Evolutionary conservation across 2,888 invertebrate species (phyloP).

Genomic region (Hirtodrosophila duncani): DNA sequence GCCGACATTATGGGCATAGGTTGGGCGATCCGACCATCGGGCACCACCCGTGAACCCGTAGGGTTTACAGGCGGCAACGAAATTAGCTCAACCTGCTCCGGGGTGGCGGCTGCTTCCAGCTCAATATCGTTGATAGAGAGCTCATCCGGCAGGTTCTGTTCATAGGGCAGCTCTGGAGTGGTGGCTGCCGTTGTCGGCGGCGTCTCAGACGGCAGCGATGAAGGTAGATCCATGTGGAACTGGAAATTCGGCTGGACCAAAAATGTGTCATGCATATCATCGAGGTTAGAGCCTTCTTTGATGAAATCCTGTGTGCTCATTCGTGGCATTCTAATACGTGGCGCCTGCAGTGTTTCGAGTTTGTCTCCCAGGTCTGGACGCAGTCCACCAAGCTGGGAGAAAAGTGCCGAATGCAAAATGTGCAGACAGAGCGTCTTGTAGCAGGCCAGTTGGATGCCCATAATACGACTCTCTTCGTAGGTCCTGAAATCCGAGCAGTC

Average conservation of each 20-base stretch:
- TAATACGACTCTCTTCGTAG: conserved; percentile 89
- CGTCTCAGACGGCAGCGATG: conserved; percentile 76
- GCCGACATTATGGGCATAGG: too few species aligned
- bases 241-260: conserved; percentile 81
- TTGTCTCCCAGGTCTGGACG: conserved; percentile 2
- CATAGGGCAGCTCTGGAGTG: conserved; percentile 51
- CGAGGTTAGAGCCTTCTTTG: conserved; percentile 88
- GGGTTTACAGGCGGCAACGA: conserved; percentile 47
- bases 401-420: conserved; percentile 86
- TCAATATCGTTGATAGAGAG: conserved; percentile 51
- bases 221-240: conserved; percentile 81
- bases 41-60: conserved; percentile 36
- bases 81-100: too few species aligned
- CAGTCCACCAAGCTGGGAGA: conserved; percentile 75
- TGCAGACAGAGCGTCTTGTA: conserved; percentile 93
- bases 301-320: conserved; percentile 81
- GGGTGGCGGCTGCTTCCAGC: conserved; percentile 50
- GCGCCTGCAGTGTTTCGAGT: conserved; percentile 75
- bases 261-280: conserved; percentile 85
- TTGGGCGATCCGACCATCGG: conserved; percentile 12
- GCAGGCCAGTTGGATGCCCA: conserved; percentile 90
- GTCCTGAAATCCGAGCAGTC: conserved; percentile 88
- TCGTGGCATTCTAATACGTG: conserved; percentile 51
- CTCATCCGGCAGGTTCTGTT: conserved; percentile 79
- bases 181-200: conserved; percentile 59